A percentile compares a stretch with the other conserved stretches of the same genome.
Evolutionary conservation across 1,140 invertebrate species (phyloP).

Genomic region (Apocrypta bakeri): DNA sequence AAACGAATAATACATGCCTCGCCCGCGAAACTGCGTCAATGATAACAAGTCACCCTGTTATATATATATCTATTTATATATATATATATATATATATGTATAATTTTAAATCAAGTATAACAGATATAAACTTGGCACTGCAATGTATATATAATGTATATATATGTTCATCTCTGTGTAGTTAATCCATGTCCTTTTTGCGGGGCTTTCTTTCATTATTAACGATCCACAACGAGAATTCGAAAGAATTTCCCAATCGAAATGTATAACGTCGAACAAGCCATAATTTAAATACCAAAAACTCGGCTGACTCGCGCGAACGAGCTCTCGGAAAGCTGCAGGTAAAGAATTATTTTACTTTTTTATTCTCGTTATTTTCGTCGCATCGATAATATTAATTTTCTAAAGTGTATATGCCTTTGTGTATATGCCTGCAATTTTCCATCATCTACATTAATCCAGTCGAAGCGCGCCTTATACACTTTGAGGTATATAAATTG

Average conservation of each 20-base stretch:
- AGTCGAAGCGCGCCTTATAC: neutral
- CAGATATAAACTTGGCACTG: conserved; percentile 44
- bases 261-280: too few relatives aligned
- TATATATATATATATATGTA: neutral
- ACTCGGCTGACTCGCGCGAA: too few relatives aligned
- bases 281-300: too few relatives aligned
- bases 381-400: too few relatives aligned
- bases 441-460: neutral
- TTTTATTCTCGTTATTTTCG: too few relatives aligned
- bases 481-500: conserved; percentile 44
- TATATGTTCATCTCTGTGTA: neutral
- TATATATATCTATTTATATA: neutral
- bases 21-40: neutral
- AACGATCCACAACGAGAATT: too few relatives aligned
- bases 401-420: conserved; percentile 30
- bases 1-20: neutral
- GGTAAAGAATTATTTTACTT: too few relatives aligned
- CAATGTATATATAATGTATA: neutral
- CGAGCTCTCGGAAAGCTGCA: too few relatives aligned
- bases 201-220: too few relatives aligned
- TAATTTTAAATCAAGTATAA: conserved; percentile 24
- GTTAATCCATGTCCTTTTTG: neutral
- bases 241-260: too few relatives aligned
- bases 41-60: conserved; percentile 22
- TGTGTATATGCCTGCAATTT: conserved; percentile 18